Base-by-base conservation (phyloP, 1,140 invertebrate genomes). In the Sycophila sp. region DNA sequence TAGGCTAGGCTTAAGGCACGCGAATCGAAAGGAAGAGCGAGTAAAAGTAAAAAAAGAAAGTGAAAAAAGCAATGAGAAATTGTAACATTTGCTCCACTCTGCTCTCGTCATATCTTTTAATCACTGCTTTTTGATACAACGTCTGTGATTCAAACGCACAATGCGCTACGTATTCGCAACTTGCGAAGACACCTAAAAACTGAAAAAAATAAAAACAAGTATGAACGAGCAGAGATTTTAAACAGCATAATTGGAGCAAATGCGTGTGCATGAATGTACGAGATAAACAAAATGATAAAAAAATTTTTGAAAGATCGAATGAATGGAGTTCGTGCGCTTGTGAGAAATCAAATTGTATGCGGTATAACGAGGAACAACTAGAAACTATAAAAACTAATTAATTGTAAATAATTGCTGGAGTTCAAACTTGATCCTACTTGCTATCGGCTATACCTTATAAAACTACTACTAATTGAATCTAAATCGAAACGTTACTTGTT, bases 321-420 rank as follows among this genome's bases (percentile, higher is more conserved):
- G 74, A 78, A 72, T 75, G 63, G 51, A 72, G 13, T 42, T 32
- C 26, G 38, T 64, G 51, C 22, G 15, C n/a, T 47, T 28, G 40
- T 34, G 59, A 75, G 60, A 75, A n/a, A 71, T 40, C 56, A 74
- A 47, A 73, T 64, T 34, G 65, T 69, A 62, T 32, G 65, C 76
- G 60, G 72, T 69, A 69, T 76, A 75, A 71, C 47, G 69, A 76
- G 66, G 55, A 73, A 77, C 75, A 76, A 71, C 32, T 59, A 60
- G 32, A 71, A 55, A 26, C 6, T 62, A 71, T 58, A 69, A 69
- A 51, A 64, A 71, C 19, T 65, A 36, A 81, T 78, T 80, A 82
- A 82, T 78, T 86, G 83, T 85, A 86, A 77, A 86, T 86, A 86
- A 81, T 79, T 80, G 77, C 78, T 81, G 75, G 75, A 83, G 77